Conservation (phyloP, 2,113 vertebrate genomes). For the Coracopsis vasa region DNA sequence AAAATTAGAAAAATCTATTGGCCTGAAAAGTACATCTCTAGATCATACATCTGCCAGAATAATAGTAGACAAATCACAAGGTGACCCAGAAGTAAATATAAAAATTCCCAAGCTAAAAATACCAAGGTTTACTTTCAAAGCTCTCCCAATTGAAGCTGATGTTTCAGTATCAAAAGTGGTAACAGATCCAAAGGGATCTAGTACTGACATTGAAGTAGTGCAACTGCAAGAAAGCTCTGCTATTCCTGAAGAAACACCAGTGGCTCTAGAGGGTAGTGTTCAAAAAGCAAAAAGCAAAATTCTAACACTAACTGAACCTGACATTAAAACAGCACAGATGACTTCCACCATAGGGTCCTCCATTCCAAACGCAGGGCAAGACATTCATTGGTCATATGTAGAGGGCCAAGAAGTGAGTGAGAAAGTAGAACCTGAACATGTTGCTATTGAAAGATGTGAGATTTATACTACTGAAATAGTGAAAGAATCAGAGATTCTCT, state of each 20-base stretch:
- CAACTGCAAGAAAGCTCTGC: slow-evolving; percentile 6
- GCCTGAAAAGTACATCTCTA: neutral
- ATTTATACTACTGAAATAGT: slow-evolving; percentile 57
- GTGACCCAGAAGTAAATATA: slow-evolving; percentile 44
- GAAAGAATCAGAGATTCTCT: slow-evolving; percentile 68
- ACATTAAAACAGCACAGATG: slow-evolving; percentile 50
- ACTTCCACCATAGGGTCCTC: neutral
- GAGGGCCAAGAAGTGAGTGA: slow-evolving; percentile 23
- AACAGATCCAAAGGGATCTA: neutral
- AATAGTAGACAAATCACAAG: neutral
- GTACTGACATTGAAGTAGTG: neutral
- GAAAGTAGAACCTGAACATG: neutral
- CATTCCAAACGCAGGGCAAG: slow-evolving; percentile 33
- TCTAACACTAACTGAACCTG: slow-evolving; percentile 29
- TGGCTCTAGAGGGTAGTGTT: neutral
- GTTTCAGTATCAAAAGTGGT: slow-evolving; percentile 50
- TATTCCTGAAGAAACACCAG: neutral
- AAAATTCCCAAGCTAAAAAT: slow-evolving; percentile 69
- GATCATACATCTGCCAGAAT: neutral
- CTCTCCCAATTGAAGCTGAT: slow-evolving; percentile 21
- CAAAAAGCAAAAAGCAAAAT: slow-evolving; percentile 44
- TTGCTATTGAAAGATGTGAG: neutral
- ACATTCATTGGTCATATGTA: neutral
- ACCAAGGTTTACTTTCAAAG: slow-evolving; percentile 61
- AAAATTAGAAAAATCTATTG: neutral